Evolutionary conservation across 2,113 vertebrate genomes (phyloP), one percentile per base, ranked within the genome.

Genomic region (Dasyprocta punctata): DNA sequence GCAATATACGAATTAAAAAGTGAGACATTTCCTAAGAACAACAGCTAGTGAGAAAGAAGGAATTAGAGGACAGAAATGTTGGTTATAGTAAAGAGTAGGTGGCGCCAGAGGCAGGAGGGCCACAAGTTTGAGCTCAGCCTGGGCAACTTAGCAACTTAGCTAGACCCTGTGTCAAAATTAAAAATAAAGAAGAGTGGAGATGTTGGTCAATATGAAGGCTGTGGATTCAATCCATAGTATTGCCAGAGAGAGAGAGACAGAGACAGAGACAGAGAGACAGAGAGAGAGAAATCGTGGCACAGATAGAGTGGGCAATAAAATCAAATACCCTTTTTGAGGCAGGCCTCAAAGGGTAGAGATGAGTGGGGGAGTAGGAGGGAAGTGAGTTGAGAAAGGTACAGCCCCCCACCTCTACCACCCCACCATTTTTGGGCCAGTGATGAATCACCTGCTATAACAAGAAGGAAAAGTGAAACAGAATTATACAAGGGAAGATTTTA

Each of bases 401-500:
- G 75, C 16, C 54, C 19, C 16, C 54, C 7, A 12, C 75, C 73
- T 7, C n/a, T n/a, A n/a, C n/a, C 80, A 24, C 65, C 26, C 26
- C n/a, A 58, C 47, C 38, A 65, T 60, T 60, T 92, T 36, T 16
- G 80, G 63, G 81, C 73, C 82, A 38, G 24, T 30, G 85, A 94
- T 77, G 63, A 96, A 93, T 97, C 85, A 61, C 63, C 24, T 88
- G 75, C 82, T 47, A 7, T 78, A 84, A 61, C 80, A 86, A 94
- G 88, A 65, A 92, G 86, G 96, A 93, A 97, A 96, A 38, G 52
- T 52, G 90, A 85, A 88, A 38, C 30, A 30, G 86, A 30, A 61
- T 86, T 28, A 4, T 10, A 38, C 24, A 44, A 89, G 77, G 84
- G 81, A 63, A 71, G 56, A 69, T 65, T n/a, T 96, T 77, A 58